Percentiles rank a stretch among this genome's conserved stretches.
Evolutionary conservation across 2,888 invertebrate genomes (phyloP).

Genomic region (Yponomeuta plumbellus): DNA sequence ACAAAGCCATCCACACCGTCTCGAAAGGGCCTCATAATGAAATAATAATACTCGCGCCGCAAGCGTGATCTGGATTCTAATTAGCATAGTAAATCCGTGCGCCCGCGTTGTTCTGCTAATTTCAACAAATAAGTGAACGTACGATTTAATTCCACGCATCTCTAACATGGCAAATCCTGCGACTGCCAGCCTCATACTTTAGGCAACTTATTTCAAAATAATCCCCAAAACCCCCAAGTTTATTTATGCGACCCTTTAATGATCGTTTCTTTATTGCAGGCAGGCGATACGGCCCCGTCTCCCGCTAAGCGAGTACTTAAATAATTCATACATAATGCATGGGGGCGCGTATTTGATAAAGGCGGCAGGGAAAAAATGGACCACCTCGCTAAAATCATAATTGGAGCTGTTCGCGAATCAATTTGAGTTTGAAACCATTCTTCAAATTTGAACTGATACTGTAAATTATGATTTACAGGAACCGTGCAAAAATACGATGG

Average conservation of each 20-base stretch:
- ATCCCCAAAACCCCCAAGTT: background rate
- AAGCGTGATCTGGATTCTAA: conserved; percentile 47
- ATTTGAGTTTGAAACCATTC: conserved; percentile 5
- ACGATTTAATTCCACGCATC: conserved; percentile 32
- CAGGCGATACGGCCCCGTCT: background rate
- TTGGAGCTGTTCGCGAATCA: conserved; percentile 9
- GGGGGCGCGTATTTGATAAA: conserved; percentile 4
- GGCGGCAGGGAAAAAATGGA: background rate
- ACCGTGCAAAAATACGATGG: no score
- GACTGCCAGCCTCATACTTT: background rate
- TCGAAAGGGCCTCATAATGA: conserved; percentile 43
- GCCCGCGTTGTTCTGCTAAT: conserved; percentile 27
- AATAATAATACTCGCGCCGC: conserved; percentile 50
- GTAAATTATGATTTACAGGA: no score
- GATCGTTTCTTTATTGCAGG: conserved; percentile 8
- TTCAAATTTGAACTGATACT: background rate
- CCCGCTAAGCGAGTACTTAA: background rate
- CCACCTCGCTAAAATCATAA: background rate
- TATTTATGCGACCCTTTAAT: conserved; percentile 9
- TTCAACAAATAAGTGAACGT: conserved; percentile 26
- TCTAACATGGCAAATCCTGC: conserved; percentile 13
- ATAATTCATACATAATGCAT: conserved; percentile 12
- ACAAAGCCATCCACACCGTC: conserved; percentile 38
- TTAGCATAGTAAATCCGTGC: conserved; percentile 24
- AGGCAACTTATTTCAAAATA: background rate